Base-by-base conservation (phyloP, 2,888 invertebrate genomes). In the Desoria tigrina region DNA sequence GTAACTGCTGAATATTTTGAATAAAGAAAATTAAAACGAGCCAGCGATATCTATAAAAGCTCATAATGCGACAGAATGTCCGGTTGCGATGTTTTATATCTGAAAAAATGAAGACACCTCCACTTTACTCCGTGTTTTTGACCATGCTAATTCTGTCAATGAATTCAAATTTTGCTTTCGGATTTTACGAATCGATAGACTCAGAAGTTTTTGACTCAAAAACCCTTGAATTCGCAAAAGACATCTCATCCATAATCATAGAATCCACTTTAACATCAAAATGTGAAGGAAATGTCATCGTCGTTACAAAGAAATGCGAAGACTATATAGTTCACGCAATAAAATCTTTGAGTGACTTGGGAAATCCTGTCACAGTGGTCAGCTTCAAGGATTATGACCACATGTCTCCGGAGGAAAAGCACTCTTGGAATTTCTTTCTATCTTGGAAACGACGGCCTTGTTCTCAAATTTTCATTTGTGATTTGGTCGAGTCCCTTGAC, bases 391-490 rank as follows among this genome's bases (percentile, higher is more conserved):
- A 66, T 42, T 61, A 24, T 28, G 32, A 24, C 1, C 24, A 64
- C 21, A 16, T 11, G 18, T 9, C 37, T 23, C 2, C 39, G 11
- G 16, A 49, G 16, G 24, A 39, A 42, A 58, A 39, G 37, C 64
- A 66, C 0, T 27, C 61, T 2, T 71, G 71, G 71, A 50, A 37
- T 1, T 63, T 28, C 9, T 71, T 61, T 51, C 51, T 71, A 21
- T 61, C 62, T 2, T 66, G 68, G 64, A 61, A 71, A 28, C 51
- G 59, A 18, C 42, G 64, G 45, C 59, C 71, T 9, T 72, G 74
- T 53, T 68, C 68, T 32, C 51, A 72, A 14, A 60, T 74, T 9
- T 69, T 72, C 45, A 62, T 74, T 3, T 74, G 72, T 58, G 74
- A 68, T 32, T 42, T 74, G 26, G 57, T 65, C 37, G 42, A 32